Conservation (phyloP, 2,888 invertebrate species). For the Ditylenchus weischeri region DNA sequence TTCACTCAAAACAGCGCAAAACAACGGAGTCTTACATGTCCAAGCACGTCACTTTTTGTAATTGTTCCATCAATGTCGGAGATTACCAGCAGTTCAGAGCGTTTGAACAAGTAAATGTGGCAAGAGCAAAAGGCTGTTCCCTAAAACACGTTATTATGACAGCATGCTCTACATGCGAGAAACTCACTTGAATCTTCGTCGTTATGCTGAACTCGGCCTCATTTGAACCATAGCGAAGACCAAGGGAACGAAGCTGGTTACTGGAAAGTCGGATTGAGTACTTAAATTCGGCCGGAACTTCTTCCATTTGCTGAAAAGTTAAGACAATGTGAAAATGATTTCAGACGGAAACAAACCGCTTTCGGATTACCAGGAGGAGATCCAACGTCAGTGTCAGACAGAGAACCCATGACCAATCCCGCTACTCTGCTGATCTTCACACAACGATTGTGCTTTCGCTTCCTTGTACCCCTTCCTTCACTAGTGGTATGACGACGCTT, state of each 20-base stretch:
- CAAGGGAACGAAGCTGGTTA: slow-evolving; percentile 83
- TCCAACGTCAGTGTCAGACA: slow-evolving; percentile 55
- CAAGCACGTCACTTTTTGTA: slow-evolving; percentile 83
- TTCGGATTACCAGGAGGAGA: slow-evolving; percentile 31
- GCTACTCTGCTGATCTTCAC: no score
- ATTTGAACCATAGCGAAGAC: slow-evolving; percentile 81
- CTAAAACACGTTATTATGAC: no score
- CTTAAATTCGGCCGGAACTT: slow-evolving; percentile 51
- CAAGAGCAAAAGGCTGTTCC: slow-evolving; percentile 94
- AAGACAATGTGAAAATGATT: no score
- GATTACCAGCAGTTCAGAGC: slow-evolving; percentile 93
- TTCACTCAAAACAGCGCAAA: neutral
- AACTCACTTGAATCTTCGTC: slow-evolving; percentile 76
- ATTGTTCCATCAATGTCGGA: slow-evolving; percentile 99
- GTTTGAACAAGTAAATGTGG: slow-evolving; percentile 92
- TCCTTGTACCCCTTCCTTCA: no score
- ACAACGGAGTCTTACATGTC: slow-evolving; percentile 71
- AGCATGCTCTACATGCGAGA: neutral
- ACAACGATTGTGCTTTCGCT: no score
- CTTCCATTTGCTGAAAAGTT: slow-evolving; percentile 60
- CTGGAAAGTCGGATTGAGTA: slow-evolving; percentile 70
- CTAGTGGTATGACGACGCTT: no score
- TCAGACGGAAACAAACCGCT: slow-evolving; percentile 11
- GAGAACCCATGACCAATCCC: slow-evolving; percentile 34
- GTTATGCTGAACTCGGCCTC: slow-evolving; percentile 96